A percentile compares a stretch with the other conserved stretches of the same genome.
phyloP scores from a whole-genome alignment of 2,113 vertebrate genomes.

The Rhombomys opimus region DNA sequence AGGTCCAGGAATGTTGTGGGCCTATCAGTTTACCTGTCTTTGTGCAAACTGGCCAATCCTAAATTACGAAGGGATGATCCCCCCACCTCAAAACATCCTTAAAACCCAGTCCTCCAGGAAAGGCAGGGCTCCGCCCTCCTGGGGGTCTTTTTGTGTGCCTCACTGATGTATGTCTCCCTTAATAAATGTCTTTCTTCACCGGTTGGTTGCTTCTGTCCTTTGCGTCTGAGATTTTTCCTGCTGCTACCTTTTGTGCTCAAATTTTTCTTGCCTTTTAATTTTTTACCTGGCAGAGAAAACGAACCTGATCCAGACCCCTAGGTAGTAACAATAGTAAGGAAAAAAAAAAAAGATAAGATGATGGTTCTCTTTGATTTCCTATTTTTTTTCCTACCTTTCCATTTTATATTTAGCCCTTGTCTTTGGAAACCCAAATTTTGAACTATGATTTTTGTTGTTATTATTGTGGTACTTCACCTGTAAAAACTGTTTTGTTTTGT shows the following conservation, averaged over 20 bases:
- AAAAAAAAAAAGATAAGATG: not conserved
- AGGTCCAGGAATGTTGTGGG: not conserved
- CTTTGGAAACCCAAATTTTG: not conserved
- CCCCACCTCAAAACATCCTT: not conserved
- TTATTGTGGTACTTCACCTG: not conserved
- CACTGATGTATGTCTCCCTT: not conserved
- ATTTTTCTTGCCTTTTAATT: not conserved
- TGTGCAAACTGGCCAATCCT: not conserved
- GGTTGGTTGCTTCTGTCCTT: not conserved
- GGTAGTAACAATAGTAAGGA: not conserved
- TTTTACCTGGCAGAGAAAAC: not conserved
- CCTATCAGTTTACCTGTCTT: not conserved
- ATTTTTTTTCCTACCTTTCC: not conserved
- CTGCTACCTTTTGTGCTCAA: not conserved
- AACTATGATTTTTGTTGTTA: not conserved
- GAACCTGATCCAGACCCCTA: too few relatives aligned
- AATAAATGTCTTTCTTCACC: not conserved
- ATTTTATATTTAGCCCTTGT: conserved; percentile 54
- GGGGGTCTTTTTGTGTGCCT: not conserved
- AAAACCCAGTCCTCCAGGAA: not conserved
- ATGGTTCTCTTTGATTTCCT: not conserved
- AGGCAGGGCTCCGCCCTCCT: not conserved
- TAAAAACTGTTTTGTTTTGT: not conserved
- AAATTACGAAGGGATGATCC: not conserved
- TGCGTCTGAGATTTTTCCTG: not conserved